Evolutionary conservation across 2,888 invertebrate genomes (phyloP), one percentile per base, ranked within the genome.

Genomic region (Elegia similella): DNA sequence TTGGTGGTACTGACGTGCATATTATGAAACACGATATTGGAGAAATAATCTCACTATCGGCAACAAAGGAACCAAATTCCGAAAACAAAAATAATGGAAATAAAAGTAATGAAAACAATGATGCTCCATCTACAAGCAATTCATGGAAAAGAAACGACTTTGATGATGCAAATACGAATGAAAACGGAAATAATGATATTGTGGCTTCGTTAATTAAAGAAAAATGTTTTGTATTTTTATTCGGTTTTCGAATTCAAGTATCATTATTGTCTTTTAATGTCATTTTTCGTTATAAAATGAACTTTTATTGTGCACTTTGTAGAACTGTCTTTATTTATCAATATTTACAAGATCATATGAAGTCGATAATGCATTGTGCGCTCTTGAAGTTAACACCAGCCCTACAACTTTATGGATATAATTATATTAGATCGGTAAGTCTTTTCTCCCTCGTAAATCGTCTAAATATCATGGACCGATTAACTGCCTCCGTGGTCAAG

Each of bases 401-500:
- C 2, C 7, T 48, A 15, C 48, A 29, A 29, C 48, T 32, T 7
- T 48, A 8, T 1, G 48, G 48, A 3, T 48, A 48, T 15, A 48
- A 48, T 32, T 48, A 48, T 48, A 32, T 48, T 0, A 32, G 48
- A 32, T 48, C 32, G 1, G 48, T 48, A 32, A 48, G 48, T 48
- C 8, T 48, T 2, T 30, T 30, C 13, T 2, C 5, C 23, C 23
- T 23, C 23, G 5, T 32, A 32, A 7, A 10, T 32, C 10, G 30
- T 7, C n/a, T n/a, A 30, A 6, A 30, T 30, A 30, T 30, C 30
- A 6, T 6, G 30, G 30, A 7, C 7, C 7, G 7, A 30, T 30
- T 6, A 7, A 6, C 30, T 30, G 30, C 30, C 30, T 30, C 6
- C 30, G 30, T 30, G 30, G 30, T 30, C 30, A 3, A 30, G 30